These are phyloP conservation scores for Oreochromis mossambicus DNA, from an alignment of 2,797 vertebrate genomes.

Conservation along the genomic window DNA sequence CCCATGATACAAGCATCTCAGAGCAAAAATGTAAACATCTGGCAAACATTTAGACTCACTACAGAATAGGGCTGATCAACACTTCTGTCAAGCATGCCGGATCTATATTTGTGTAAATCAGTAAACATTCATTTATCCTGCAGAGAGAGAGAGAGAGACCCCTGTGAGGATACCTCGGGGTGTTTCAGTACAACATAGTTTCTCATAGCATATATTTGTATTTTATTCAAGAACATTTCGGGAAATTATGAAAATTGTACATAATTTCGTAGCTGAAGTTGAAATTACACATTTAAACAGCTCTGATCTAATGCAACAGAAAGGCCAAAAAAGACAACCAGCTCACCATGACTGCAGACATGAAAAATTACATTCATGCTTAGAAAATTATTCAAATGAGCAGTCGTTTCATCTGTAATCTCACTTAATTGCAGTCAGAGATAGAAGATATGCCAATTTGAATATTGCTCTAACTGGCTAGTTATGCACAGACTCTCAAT, in stretches of 20 bases:
- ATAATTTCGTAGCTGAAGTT: neutral
- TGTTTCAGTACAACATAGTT: neutral
- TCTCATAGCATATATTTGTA: neutral
- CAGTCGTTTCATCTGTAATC: neutral
- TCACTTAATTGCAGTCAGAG: neutral
- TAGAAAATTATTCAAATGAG: neutral
- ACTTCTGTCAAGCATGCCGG: neutral
- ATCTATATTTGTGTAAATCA: neutral
- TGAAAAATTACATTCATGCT: neutral
- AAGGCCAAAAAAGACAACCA: neutral
- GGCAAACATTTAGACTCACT: constrained; percentile 72
- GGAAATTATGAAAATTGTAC: neutral
- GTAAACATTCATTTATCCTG: neutral
- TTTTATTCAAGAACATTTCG: neutral
- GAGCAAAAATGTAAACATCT: constrained; percentile 79
- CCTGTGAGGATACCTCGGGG: neutral
- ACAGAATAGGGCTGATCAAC: constrained; percentile 47
- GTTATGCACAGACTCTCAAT: neutral
- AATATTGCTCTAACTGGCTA: neutral
- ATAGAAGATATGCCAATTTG: neutral
- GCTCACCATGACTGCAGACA: neutral
- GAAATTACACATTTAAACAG: neutral
- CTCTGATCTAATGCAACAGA: neutral
- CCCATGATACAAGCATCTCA: constrained; percentile 69
- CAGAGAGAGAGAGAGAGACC: neutral